Conservation (phyloP, 2,797 vertebrate species). For the Anisognathus igniventris region DNA sequence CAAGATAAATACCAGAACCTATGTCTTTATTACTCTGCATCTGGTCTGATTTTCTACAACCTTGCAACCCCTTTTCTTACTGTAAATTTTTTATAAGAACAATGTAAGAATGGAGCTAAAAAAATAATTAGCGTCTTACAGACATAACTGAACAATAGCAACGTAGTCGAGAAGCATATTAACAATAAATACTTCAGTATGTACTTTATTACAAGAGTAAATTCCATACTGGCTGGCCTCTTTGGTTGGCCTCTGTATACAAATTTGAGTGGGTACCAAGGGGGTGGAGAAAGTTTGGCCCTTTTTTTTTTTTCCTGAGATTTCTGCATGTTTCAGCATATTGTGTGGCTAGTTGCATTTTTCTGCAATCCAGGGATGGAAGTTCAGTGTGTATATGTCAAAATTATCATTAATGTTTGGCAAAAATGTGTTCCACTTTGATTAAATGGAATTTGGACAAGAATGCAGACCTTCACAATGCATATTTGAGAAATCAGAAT, state of each 20-base stretch:
- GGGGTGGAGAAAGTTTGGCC: background rate
- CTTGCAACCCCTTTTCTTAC: background rate
- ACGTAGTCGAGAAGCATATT: background rate
- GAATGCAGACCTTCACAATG: background rate
- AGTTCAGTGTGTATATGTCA: background rate
- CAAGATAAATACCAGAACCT: background rate
- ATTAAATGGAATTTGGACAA: background rate
- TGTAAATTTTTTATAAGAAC: background rate
- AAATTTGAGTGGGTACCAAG: background rate
- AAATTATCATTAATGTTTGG: background rate
- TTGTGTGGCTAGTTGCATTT: background rate
- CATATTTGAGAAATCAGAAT: background rate
- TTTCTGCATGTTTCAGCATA: background rate
- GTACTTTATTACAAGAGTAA: background rate
- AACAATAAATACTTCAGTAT: background rate
- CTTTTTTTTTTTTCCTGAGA: rapidly evolving
- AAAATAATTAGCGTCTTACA: background rate
- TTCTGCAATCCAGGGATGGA: background rate
- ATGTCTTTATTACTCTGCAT: background rate
- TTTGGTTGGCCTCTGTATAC: background rate
- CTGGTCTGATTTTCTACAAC: background rate
- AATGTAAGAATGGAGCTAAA: background rate
- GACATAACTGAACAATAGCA: background rate
- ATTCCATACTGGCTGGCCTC: background rate
- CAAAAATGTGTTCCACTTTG: background rate